A percentile compares a stretch with the other conserved stretches of the same genome.
phyloP scores from a whole-genome alignment of 2,888 invertebrate genomes.

The Pachymerium ferrugineum region DNA sequence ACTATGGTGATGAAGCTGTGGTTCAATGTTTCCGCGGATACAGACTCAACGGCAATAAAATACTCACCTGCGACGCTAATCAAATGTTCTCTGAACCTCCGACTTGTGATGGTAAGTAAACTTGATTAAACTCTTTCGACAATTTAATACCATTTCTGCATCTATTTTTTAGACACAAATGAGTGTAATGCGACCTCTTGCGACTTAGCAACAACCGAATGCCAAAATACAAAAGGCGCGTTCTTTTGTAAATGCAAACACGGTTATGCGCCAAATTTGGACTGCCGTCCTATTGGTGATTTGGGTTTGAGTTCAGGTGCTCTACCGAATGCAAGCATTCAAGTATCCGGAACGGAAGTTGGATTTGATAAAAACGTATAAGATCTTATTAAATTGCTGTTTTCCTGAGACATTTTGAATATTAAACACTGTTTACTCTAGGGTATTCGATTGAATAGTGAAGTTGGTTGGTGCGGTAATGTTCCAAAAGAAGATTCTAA shows the following conservation, averaged over 20 bases:
- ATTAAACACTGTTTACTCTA: slow-evolving; percentile 44
- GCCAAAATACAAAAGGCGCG: slow-evolving; percentile 73
- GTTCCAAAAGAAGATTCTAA: slow-evolving; percentile 78
- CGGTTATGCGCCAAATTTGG: slow-evolving; percentile 76
- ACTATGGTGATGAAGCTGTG: slow-evolving; percentile 81
- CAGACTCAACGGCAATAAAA: slow-evolving; percentile 70
- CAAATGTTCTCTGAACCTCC: slow-evolving; percentile 78
- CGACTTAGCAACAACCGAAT: slow-evolving; percentile 82
- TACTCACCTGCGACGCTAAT: slow-evolving; percentile 77
- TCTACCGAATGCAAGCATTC: slow-evolving; percentile 82
- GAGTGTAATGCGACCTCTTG: slow-evolving; percentile 85
- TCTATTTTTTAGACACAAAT: slow-evolving; percentile 62
- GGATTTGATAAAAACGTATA: slow-evolving; percentile 74
- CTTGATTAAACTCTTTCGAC: neutral
- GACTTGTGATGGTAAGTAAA: slow-evolving; percentile 63
- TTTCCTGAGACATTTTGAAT: too few species aligned
- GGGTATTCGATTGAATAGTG: slow-evolving; percentile 74
- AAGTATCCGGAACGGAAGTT: slow-evolving; percentile 72
- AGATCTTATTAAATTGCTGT: neutral
- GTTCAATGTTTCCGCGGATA: slow-evolving; percentile 88
- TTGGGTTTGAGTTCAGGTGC: slow-evolving; percentile 81
- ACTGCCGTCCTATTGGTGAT: slow-evolving; percentile 84
- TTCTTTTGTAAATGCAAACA: slow-evolving; percentile 81
- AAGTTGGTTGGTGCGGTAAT: slow-evolving; percentile 83
- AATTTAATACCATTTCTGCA: neutral